Base-by-base conservation (phyloP, 1,140 invertebrate species). In the Belonocnema kinseyi region DNA sequence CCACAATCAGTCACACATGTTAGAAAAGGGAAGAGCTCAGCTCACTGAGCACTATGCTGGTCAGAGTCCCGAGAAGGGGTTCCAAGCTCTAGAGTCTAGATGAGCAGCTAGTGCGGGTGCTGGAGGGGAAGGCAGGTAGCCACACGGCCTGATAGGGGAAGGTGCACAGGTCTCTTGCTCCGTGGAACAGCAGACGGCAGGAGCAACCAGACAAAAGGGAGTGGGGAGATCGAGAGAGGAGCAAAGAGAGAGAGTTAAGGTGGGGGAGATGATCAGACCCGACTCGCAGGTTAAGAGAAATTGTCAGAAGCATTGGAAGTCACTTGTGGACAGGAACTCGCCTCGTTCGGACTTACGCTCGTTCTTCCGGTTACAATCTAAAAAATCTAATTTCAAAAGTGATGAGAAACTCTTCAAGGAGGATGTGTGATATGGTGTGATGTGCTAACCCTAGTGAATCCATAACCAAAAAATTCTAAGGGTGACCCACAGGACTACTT, bases 211-310 rank as follows among this genome's bases (percentile, higher is more conserved):
- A 16, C 61, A 66, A n/a, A 58, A 46, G 50, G 50, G 17, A 70
- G 75, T 50, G 71, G 70, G 61, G 50, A 56, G 61, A 46, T 76
- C 70, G 17, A 73, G 75, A 77, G 78, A 78, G 53, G 51, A 72
- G 70, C 74, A 71, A 61, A 54, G 70, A 70, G 56, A 70, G 56
- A 76, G 26, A 46, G 26, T 4, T 53, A 73, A 77, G 75, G 73
- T 73, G 79, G 80, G 79, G 79, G 82, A 84, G 85, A 87, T 85
- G 85, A 88, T 87, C 82, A 80, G 76, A 66, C 78, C 66, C 21
- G 16, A 51, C 50, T 50, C 78, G 81, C 82, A 83, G 82, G 78
- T 84, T 80, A 80, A 86, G 84, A 85, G 85, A 85, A 88, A 85
- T 87, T 88, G 83, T 88, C 82, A 84, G 86, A 85, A 75, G 71